phyloP scores from a whole-genome alignment of 2,888 invertebrate species.

The Conistra vaccinii region DNA sequence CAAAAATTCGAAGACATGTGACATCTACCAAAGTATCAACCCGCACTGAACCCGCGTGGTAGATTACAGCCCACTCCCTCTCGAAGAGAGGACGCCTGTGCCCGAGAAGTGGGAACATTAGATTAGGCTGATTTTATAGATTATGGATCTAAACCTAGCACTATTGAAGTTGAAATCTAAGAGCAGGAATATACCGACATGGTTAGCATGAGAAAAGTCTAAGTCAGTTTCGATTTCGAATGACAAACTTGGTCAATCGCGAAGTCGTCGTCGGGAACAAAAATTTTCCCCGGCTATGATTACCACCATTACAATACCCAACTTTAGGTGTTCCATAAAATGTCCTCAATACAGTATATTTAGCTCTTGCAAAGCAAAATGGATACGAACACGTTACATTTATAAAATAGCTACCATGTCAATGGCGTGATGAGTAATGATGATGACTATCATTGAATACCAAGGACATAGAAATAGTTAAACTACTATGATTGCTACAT shows the following conservation, averaged over 20 bases:
- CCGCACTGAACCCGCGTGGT: too few species aligned
- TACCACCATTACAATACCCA: too few species aligned
- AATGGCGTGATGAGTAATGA: constrained; percentile 43
- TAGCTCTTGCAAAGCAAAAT: neutral
- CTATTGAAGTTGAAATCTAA: neutral
- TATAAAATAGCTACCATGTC: constrained; percentile 14
- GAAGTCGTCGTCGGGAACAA: too few species aligned
- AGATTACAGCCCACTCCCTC: too few species aligned
- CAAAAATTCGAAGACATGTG: too few species aligned
- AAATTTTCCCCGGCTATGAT: too few species aligned
- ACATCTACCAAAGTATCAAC: too few species aligned
- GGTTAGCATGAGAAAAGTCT: neutral
- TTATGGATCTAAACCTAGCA: too few species aligned
- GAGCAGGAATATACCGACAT: neutral
- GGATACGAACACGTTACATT: constrained; percentile 3
- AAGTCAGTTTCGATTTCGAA: neutral
- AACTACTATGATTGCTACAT: constrained; percentile 48
- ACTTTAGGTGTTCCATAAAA: neutral
- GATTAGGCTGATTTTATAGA: too few species aligned
- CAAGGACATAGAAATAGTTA: constrained; percentile 54
- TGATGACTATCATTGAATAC: constrained; percentile 49
- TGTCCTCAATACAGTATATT: neutral
- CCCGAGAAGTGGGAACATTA: too few species aligned
- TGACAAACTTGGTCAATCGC: neutral
- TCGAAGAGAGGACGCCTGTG: too few species aligned